phyloP scores from a whole-genome alignment of 2,113 vertebrate species.

The Fulica atra region DNA sequence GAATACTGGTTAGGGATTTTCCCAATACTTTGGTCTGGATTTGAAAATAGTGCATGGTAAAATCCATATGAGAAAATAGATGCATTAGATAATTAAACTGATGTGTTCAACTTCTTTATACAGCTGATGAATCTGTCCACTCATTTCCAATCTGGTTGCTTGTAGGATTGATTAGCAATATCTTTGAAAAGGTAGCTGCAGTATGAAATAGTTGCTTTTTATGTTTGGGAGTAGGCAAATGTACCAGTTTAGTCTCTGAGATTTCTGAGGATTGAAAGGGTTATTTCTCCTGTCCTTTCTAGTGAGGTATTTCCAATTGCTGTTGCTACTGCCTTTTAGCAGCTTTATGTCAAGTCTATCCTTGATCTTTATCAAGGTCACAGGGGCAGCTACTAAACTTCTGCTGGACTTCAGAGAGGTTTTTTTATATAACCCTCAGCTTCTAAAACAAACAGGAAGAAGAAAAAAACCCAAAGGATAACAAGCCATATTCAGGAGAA shows the following conservation, averaged over 20 bases:
- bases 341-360: neutral
- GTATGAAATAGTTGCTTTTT: neutral
- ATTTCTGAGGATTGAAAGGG: neutral
- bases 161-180: neutral
- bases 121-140: neutral
- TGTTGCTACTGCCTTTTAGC: slow-evolving; percentile 3
- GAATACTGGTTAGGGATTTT: neutral
- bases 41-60: neutral
- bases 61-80: neutral
- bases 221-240: neutral
- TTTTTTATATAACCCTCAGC: neutral
- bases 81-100: neutral
- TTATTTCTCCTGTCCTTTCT: neutral
- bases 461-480: neutral
- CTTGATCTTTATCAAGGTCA: slow-evolving; percentile 41
- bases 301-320: neutral
- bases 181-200: neutral
- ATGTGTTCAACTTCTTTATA: neutral
- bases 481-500: neutral
- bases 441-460: slow-evolving; percentile 43
- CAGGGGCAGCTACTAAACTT: neutral
- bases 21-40: neutral
- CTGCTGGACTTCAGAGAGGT: neutral
- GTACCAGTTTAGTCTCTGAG: neutral
- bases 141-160: neutral